phyloP scores from a whole-genome alignment of 2,113 vertebrate genomes.

The Scytalopus superciliaris region DNA sequence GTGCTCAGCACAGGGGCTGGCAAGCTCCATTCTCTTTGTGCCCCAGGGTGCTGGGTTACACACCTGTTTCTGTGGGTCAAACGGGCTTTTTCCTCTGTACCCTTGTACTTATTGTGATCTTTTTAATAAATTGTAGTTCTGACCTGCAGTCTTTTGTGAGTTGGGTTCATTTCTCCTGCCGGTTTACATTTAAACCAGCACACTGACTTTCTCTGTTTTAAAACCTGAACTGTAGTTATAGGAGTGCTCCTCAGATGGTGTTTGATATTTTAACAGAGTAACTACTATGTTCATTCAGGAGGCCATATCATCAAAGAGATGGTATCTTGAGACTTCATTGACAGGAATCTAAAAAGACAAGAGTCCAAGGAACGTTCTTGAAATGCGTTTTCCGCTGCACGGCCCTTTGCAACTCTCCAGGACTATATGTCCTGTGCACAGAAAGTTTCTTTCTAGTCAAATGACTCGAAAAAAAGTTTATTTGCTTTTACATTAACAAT shows the following conservation, averaged over 20 bases:
- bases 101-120: no score
- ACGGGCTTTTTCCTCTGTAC: no score
- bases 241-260: neutral
- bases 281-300: slow-evolving; percentile 43
- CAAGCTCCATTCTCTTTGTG: no score
- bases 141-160: no score
- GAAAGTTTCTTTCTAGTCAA: neutral
- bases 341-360: neutral
- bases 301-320: neutral
- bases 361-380: neutral
- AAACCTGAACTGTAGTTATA: neutral
- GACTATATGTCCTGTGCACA: neutral
- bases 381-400: neutral
- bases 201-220: neutral
- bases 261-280: slow-evolving; percentile 35
- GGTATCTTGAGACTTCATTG: neutral
- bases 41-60: no score
- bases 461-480: neutral
- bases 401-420: neutral
- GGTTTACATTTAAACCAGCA: no score
- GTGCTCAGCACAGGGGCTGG: no score
- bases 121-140: no score
- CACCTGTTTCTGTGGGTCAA: no score
- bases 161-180: no score
- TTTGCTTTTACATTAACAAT: neutral